phyloP scores from a whole-genome alignment of 30 jellyfish, hydroid and myxozoan genomes.

The Clytia hemisphaerica region DNA sequence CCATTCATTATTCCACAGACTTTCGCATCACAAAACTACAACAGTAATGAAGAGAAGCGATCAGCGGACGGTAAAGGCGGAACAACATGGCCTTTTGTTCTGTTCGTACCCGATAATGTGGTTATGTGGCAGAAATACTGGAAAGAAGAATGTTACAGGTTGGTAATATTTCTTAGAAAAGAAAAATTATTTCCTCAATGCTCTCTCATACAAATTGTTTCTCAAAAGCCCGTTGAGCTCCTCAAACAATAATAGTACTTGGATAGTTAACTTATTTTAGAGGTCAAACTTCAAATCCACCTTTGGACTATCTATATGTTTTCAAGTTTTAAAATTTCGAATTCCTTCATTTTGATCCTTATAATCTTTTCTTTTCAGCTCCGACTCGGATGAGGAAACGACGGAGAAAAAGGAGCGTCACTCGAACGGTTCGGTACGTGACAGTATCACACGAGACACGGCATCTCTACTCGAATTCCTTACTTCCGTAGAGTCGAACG shows the following conservation, averaged over 20 bases:
- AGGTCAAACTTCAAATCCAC: neutral
- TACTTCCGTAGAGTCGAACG: slow-evolving; percentile 53
- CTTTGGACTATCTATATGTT: neutral
- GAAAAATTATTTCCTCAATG: neutral
- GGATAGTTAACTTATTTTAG: neutral
- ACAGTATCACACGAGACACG: too few species aligned
- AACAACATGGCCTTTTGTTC: slow-evolving; percentile 70
- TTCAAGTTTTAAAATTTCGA: neutral
- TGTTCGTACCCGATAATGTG: slow-evolving; percentile 63
- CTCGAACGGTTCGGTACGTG: too few species aligned
- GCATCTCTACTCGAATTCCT: slow-evolving; percentile 62
- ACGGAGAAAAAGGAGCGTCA: slow-evolving; percentile 54
- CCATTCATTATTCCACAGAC: too few species aligned
- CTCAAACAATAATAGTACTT: neutral
- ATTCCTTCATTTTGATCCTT: neutral
- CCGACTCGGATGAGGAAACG: slow-evolving; percentile 57
- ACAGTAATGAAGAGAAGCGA: slow-evolving; percentile 47
- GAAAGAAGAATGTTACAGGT: slow-evolving; percentile 65
- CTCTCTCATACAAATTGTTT: neutral
- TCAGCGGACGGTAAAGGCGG: slow-evolving; percentile 23
- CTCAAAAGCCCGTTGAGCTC: neutral
- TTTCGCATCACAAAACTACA: slow-evolving; percentile 68
- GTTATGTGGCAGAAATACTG: slow-evolving; percentile 94
- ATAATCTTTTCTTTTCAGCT: slow-evolving; percentile 29
- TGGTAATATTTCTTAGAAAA: neutral